Evolutionary conservation across 2,113 vertebrate species (phyloP).

Genomic region (Rynchops niger): DNA sequence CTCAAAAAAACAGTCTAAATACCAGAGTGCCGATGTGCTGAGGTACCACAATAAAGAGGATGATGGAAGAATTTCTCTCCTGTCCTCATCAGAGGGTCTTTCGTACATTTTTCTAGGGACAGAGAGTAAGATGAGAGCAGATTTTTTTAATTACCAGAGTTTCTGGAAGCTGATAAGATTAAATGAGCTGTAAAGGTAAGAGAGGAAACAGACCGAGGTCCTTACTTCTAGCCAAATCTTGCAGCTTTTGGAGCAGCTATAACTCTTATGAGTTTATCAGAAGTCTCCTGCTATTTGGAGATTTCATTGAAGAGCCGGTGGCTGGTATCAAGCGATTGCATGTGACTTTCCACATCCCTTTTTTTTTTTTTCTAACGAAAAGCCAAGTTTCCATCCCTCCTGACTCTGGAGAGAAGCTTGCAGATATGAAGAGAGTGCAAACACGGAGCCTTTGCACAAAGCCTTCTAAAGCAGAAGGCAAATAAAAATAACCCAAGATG

Average conservation of each 20-base stretch:
- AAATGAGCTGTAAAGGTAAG: background rate
- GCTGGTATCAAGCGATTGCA: background rate
- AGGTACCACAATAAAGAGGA: background rate
- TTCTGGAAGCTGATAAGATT: background rate
- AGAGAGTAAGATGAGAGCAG: background rate
- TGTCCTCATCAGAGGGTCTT: background rate
- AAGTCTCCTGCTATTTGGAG: background rate
- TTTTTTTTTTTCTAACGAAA: background rate
- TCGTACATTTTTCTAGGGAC: background rate
- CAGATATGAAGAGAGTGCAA: background rate
- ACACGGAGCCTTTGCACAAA: background rate
- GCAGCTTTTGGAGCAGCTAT: background rate
- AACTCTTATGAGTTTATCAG: background rate
- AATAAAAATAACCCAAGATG: background rate
- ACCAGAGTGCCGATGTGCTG: background rate
- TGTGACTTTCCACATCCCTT: background rate
- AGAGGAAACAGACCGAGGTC: background rate
- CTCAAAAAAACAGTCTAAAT: background rate
- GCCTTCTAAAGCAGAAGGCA: background rate
- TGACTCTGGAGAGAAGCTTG: background rate
- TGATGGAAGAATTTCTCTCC: background rate
- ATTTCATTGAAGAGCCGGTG: background rate
- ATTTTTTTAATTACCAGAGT: background rate
- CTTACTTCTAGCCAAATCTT: background rate
- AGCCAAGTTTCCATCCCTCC: background rate